phyloP scores from a whole-genome alignment of 2,113 vertebrate genomes.

The Thryonomys swinderianus region DNA sequence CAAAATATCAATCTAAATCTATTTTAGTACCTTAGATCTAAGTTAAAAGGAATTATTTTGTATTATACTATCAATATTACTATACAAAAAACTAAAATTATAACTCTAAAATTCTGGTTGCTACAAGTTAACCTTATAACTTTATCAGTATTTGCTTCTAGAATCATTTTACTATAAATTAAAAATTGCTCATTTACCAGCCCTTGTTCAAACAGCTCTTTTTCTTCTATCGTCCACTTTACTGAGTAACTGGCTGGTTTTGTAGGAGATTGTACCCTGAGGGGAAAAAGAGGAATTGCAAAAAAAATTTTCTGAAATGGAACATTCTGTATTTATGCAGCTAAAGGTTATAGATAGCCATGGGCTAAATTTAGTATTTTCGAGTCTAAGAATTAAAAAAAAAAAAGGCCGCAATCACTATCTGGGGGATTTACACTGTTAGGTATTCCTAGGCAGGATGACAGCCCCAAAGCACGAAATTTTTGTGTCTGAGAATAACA shows the following conservation, averaged over 20 bases:
- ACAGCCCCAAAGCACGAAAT: conserved; percentile 16
- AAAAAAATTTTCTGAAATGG: conserved; percentile 71
- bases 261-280: conserved; percentile 85
- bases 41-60: conserved; percentile 40
- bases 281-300: conserved; percentile 65
- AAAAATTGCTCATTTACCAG: conserved; percentile 88
- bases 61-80: conserved; percentile 25
- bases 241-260: conserved; percentile 88
- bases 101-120: neutral
- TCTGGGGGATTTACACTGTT: neutral
- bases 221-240: conserved; percentile 95
- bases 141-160: conserved; percentile 68
- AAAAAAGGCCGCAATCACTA: neutral
- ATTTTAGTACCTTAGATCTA: conserved; percentile 17
- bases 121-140: conserved; percentile 63
- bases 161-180: conserved; percentile 74
- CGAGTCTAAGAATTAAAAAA: conserved; percentile 34
- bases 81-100: conserved; percentile 12
- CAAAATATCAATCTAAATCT: conserved; percentile 41
- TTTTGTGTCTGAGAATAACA: conserved; percentile 2
- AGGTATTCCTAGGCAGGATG: conserved; percentile 2
- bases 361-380: conserved; percentile 47
- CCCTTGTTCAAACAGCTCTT: conserved; percentile 96
- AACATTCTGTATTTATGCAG: conserved; percentile 66
- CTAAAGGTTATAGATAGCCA: conserved; percentile 65